A percentile compares a stretch with the other conserved stretches of the same genome.
These are phyloP conservation scores for Erynnis tages DNA, from an alignment of 2,888 invertebrate species.

Conservation along the genomic window DNA sequence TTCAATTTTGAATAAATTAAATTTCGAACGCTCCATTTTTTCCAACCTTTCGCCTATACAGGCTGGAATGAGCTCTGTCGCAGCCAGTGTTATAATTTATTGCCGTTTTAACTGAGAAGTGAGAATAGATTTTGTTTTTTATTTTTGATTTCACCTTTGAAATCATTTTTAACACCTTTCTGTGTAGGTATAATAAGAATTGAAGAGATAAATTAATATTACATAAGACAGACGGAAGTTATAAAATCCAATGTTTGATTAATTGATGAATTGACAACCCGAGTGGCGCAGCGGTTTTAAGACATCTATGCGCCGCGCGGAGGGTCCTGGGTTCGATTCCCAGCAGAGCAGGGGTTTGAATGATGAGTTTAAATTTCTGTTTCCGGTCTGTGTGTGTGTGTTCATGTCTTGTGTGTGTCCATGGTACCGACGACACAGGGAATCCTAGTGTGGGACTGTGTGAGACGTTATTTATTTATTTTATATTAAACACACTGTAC, in stretches of 20 bases:
- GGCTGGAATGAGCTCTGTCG: constrained; percentile 63
- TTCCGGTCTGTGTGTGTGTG: too few relatives aligned
- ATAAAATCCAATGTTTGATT: constrained; percentile 4
- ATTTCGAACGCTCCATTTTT: constrained; percentile 81
- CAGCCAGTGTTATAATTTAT: constrained; percentile 74
- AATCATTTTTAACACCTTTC: constrained; percentile 27
- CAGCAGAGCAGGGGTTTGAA: too few relatives aligned
- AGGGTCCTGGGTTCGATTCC: too few relatives aligned
- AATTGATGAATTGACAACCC: background rate
- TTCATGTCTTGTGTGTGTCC: too few relatives aligned
- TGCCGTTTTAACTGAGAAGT: constrained; percentile 63
- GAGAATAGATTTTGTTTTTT: constrained; percentile 44
- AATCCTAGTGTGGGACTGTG: too few relatives aligned
- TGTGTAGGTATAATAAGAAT: constrained; percentile 6
- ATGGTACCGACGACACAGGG: too few relatives aligned
- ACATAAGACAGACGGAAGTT: constrained; percentile 15
- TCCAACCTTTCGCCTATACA: constrained; percentile 57
- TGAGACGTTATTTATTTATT: too few relatives aligned
- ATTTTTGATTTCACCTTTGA: constrained; percentile 18
- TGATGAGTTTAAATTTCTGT: too few relatives aligned
- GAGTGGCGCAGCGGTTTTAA: background rate
- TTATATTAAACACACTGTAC: too few relatives aligned
- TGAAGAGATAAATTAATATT: constrained; percentile 1
- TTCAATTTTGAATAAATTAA: constrained; percentile 82
- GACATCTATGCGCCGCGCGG: too few relatives aligned